Evolutionary conservation across 2,888 invertebrate genomes (phyloP), one percentile per base, ranked within the genome.

Genomic region (Argyresthia albistria): DNA sequence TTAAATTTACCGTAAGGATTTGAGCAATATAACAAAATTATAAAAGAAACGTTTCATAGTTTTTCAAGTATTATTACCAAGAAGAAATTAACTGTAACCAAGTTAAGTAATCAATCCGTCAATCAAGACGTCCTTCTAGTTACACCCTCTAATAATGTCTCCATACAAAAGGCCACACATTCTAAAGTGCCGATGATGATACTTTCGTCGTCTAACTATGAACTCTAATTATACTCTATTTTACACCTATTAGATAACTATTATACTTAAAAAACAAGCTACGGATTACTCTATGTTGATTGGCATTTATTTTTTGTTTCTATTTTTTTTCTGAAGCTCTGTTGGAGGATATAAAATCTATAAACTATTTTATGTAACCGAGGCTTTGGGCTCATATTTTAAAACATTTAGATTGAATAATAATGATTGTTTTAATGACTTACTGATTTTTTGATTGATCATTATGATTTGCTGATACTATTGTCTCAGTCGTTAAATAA

Each of bases 251-350:
- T 25, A 25, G 8, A 37, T 50, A 39, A 50, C 49, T n/a, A 8
- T 25, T 45, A 35, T n/a, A 25, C 43, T 50, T 52, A 46, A 43
- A 35, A 51, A 53, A 48, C 53, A 53, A 47, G 47, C 53, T 53
- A 53, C 53, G 37, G 51, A 37, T 51, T 53, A 36, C 14, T 37
- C 50, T 56, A 56, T 36, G 48, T 55, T 57, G 55, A 53, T 76
- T 74, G 69, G 69, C 70, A 67, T 63, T n/a, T 25, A 25, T 25
- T 25, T 66, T 60, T 63, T 61, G 65, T 65, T 12, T 57, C 73
- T 79, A 79, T 78, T 76, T 76, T 75, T 69, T 65, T 74, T 73
- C 58, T 59, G 62, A 81, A 81, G 80, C 81, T 81, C 80, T 73
- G 74, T 67, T 63, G 16, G 59, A 60, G 62, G 62, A 60, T 60